Conservation (phyloP, 2,888 invertebrate genomes). For the Phlogophora meticulosa region DNA sequence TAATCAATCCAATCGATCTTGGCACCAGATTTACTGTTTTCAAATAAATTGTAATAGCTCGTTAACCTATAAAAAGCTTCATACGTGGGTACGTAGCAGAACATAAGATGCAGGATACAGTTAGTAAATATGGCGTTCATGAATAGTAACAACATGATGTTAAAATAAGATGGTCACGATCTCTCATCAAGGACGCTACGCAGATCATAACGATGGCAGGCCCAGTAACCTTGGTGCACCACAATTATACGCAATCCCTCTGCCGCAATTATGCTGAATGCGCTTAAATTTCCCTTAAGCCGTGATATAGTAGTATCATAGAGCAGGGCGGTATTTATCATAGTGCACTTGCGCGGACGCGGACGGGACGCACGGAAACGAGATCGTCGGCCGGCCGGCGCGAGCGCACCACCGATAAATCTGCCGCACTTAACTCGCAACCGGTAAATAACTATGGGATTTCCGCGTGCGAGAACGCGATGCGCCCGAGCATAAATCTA, state of each 20-base stretch:
- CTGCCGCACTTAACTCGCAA: conserved; percentile 90
- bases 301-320: conserved; percentile 79
- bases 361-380: conserved; percentile 84
- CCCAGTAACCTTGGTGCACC: conserved; percentile 65
- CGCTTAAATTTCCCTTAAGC: conserved; percentile 73
- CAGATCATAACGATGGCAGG: conserved; percentile 58
- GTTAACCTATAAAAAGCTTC: conserved; percentile 45
- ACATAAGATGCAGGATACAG: conserved; percentile 44
- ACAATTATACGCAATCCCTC: conserved; percentile 66
- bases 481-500: conserved; percentile 90
- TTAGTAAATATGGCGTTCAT: conserved; percentile 52
- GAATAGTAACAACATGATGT: conserved; percentile 54
- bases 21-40: conserved; percentile 41
- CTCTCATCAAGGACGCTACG: conserved; percentile 66
- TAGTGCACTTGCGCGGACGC: conserved; percentile 73
- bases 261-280: conserved; percentile 73
- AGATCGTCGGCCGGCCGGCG: conserved; percentile 85
- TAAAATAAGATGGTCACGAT: conserved; percentile 60
- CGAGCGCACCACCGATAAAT: conserved; percentile 87
- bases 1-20: conserved; percentile 38
- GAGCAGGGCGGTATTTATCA: conserved; percentile 76
- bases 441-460: conserved; percentile 91
- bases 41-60: conserved; percentile 50
- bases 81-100: conserved; percentile 33
- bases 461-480: conserved; percentile 90